phyloP scores from a whole-genome alignment of 2,888 invertebrate species.

The Diplolepis rosae region DNA sequence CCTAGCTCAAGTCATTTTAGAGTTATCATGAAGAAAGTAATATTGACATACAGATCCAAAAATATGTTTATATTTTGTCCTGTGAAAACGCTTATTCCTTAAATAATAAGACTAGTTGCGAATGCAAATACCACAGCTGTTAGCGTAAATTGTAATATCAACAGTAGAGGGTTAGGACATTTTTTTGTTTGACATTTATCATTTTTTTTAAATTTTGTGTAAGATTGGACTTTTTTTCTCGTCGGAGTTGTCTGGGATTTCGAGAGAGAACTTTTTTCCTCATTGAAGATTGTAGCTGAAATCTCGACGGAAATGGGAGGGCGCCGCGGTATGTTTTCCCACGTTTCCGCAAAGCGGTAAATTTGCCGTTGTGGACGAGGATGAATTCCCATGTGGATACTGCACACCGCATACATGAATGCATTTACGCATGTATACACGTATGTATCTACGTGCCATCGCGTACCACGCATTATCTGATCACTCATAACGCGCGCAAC shows the following conservation, averaged over 20 bases:
- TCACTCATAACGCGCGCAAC: constrained; percentile 58
- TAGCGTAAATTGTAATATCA: no score
- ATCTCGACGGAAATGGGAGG: constrained; percentile 29
- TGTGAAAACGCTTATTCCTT: no score
- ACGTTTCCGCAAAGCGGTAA: constrained; percentile 51
- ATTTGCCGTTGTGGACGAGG: constrained; percentile 41
- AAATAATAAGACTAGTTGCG: no score
- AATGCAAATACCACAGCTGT: no score
- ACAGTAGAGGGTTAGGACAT: no score
- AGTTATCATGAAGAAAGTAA: no score
- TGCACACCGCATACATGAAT: constrained; percentile 43
- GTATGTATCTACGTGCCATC: constrained; percentile 46
- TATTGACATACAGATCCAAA: no score
- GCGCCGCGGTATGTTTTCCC: constrained; percentile 40
- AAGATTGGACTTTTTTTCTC: constrained; percentile 12
- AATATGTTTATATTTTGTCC: no score
- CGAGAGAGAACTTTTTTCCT: background rate
- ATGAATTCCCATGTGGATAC: constrained; percentile 47
- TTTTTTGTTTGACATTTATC: no score
- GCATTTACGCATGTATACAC: constrained; percentile 45
- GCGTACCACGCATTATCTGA: constrained; percentile 58
- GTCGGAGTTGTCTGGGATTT: no score
- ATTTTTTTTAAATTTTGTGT: no score
- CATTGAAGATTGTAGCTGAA: background rate
- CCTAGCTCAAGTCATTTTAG: no score